phyloP scores from a whole-genome alignment of 2,113 vertebrate genomes.

The Beaufortia kweichowensis region DNA sequence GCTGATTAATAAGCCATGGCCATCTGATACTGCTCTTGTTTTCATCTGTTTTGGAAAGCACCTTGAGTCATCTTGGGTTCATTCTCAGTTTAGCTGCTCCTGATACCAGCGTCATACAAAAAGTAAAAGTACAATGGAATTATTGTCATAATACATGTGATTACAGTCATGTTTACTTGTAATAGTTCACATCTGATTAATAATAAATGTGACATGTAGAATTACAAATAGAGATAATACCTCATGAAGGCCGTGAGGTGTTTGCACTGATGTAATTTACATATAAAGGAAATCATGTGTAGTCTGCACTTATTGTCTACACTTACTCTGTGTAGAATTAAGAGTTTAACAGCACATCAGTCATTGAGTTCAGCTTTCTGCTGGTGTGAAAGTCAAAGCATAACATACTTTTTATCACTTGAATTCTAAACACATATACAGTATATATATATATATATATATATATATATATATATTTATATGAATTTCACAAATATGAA shows the following conservation, averaged over 20 bases:
- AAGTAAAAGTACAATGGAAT: neutral
- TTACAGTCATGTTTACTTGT: neutral
- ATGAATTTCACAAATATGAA: too few species aligned
- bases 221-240: slow-evolving; percentile 8
- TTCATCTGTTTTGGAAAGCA: slow-evolving; percentile 19
- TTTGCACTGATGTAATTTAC: slow-evolving; percentile 2
- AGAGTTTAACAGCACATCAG: slow-evolving; percentile 32
- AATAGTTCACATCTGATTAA: neutral
- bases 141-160: neutral
- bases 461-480: too few species aligned
- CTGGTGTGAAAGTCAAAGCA: slow-evolving; percentile 27
- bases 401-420: neutral
- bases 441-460: too few species aligned
- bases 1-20: slow-evolving; percentile 32
- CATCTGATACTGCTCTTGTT: slow-evolving; percentile 6
- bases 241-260: neutral
- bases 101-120: neutral
- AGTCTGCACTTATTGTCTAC: too few species aligned
- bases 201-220: slow-evolving; percentile 16
- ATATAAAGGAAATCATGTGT: neutral
- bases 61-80: slow-evolving; percentile 13
- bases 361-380: slow-evolving; percentile 16
- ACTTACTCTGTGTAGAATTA: slow-evolving; percentile 30
- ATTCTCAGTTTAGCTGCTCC: slow-evolving; percentile 4
- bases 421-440: too few species aligned